Evolutionary conservation across 2,797 vertebrate genomes (phyloP), one percentile per base, ranked within the genome.

Genomic region (Macropus fuliginosus): DNA sequence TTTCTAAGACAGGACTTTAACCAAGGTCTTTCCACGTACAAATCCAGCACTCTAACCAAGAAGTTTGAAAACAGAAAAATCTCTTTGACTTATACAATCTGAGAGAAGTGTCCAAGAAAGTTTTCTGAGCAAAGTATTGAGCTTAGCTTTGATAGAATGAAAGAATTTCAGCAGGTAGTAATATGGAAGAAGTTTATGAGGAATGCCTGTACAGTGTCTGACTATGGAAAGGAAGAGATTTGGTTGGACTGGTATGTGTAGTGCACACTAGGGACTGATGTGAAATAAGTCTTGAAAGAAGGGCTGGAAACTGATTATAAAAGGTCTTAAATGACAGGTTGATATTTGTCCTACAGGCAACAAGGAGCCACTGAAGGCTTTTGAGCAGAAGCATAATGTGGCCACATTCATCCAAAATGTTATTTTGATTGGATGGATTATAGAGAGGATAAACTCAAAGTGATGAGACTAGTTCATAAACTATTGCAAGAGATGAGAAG

Each of bases 301-400:
- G 0, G 24, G 18, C 12, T 3, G 34, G 54, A 46, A 21, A 12
- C 56, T 54, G 90, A 28, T 4, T 28, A 27, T 3, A 28, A 10
- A 9, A 57, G n/a, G n/a, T 18, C 46, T 1, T 0, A 10, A 46
- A 21, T 29, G 55, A 46, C 91, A 59, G 29, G 0, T 56, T 50
- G 54, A 24, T 24, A 92, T 91, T 90, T 50, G 11, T 91, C 91
- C 92, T 91, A 46, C 74, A 93, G 55, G 18, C 81, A 95, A 56
- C 4, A 1, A 5, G 14, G 81, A 87, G 31, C 0, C 5, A 57
- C 34, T 1, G 16, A 52, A 55, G 89, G 87, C 14, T 94, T 52
- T 94, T 92, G 55, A 29, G 57, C 6, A 28, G 9, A 9, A 1
- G 54, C 57, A 21, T 29, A 66, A 21, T 27, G 54, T 34, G 54